Base-by-base conservation (phyloP, 2,113 vertebrate genomes). In the Bucco capensis region DNA sequence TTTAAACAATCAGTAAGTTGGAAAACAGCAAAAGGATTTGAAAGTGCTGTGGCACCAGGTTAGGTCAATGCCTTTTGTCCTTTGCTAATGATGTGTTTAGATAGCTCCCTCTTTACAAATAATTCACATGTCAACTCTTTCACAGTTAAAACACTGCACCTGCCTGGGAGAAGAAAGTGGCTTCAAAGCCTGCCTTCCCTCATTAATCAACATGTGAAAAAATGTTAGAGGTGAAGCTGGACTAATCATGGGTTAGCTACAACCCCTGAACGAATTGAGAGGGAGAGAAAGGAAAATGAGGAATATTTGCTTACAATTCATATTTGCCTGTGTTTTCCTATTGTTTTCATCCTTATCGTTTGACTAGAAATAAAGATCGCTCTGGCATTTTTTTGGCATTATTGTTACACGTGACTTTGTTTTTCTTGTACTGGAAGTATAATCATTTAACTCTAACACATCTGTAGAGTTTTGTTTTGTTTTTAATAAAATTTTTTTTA, bases 61-160 rank as follows among this genome's bases (percentile, higher is more conserved):
- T 94, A 96, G 91, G 95, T 97, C 96, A 97, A 76, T 49, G 80
- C 86, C 83, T 95, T 96, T 74, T 89, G 93, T 94, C 82, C 91
- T 90, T 78, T 72, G 71, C 78, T 96, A 96, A 96, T 86, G 90
- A 83, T 74, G 75, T 95, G 72, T 94, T 91, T 96, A 90, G 89
- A 92, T 91, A 95, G 95, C 81, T 96, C 83, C 78, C 92, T 96
- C 96, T 84, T 79, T 87, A 86, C 92, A 97, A 95, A 97, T 97
- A 97, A 97, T 97, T 98, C 97, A 96, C 94, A 96, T 97, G 96
- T 97, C 96, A 97, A 57, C 93, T 96, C 90, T 95, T 96, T 97
- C 97, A 97, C 73, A 93, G 95, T 96, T 98, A 97, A 98, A 98
- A 95, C 93, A 97, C 95, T 97, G 96, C 97, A 98, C 96, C 96